Evolutionary conservation across 1,140 invertebrate genomes (phyloP).

Genomic region (Camponotus floridanus): DNA sequence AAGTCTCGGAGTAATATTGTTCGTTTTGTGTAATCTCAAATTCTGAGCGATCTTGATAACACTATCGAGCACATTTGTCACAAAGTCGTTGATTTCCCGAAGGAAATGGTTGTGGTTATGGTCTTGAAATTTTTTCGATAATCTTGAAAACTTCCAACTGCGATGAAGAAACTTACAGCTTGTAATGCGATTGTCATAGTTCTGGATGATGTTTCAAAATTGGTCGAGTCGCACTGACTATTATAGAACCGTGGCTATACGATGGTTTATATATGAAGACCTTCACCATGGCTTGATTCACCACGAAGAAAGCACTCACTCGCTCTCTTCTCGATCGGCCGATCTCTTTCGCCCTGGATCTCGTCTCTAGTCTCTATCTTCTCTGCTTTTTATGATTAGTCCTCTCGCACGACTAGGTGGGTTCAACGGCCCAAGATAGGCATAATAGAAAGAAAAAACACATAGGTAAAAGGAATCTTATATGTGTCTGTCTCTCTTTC

Average conservation of each 20-base stretch:
- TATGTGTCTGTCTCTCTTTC: background rate
- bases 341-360: conserved; percentile 76
- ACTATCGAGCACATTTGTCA: conserved; percentile 26
- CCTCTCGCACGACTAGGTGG: background rate
- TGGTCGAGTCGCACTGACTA: conserved; percentile 79
- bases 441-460: background rate
- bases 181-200: conserved; percentile 68
- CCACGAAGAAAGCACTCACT: conserved; percentile 80
- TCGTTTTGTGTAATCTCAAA: background rate
- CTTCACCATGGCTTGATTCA: conserved; percentile 80
- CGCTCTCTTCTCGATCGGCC: conserved; percentile 78
- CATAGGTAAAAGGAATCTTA: background rate
- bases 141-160: background rate
- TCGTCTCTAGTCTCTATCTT: conserved; percentile 72
- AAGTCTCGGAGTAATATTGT: background rate
- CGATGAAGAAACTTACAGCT: conserved; percentile 75
- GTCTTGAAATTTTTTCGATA: conserved; percentile 1
- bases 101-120: background rate
- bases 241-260: conserved; percentile 72
- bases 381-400: conserved; percentile 68
- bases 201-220: conserved; percentile 54
- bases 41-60: background rate
- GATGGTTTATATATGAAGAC: conserved; percentile 84
- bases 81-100: background rate
- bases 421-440: conserved; percentile 55